These are phyloP conservation scores for Cydia splendana DNA, from an alignment of 1,140 invertebrate species.

Conservation along the genomic window DNA sequence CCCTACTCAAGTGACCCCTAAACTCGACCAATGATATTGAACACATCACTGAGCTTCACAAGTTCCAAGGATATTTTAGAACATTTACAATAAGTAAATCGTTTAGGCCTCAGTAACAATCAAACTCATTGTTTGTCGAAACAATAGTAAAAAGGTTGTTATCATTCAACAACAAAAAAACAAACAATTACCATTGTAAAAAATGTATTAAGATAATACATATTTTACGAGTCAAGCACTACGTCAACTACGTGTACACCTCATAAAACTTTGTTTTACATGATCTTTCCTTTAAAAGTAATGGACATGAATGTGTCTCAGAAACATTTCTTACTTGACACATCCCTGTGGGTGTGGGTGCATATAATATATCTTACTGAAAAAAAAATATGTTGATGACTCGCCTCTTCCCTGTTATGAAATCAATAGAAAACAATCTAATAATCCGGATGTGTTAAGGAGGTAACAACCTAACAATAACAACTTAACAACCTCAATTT, in stretches of 20 bases:
- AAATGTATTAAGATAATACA: conserved; percentile 3
- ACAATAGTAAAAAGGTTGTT: conserved; percentile 14
- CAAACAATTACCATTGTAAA: conserved; percentile 13
- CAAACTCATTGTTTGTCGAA: conserved; percentile 26
- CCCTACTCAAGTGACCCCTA: conserved; percentile 35
- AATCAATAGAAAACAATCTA: neutral
- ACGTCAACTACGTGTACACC: neutral
- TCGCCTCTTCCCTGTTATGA: neutral
- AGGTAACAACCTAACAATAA: conserved; percentile 6
- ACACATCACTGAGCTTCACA: conserved; percentile 13
- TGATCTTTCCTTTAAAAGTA: neutral
- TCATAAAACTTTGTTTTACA: neutral
- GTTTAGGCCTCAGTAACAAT: conserved; percentile 9
- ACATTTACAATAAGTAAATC: neutral
- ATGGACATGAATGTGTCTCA: too few species aligned
- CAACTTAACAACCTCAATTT: conserved; percentile 12
- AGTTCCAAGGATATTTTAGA: neutral
- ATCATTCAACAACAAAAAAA: conserved; percentile 24
- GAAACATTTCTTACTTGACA: too few species aligned
- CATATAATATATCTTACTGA: too few species aligned
- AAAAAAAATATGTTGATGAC: too few species aligned
- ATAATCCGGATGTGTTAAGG: neutral
- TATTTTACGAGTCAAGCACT: neutral
- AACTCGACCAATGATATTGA: conserved; percentile 29
- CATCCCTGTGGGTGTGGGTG: too few species aligned